Evolutionary conservation across 2,888 invertebrate species (phyloP).

Genomic region (Drosophila quasianomalipes): DNA sequence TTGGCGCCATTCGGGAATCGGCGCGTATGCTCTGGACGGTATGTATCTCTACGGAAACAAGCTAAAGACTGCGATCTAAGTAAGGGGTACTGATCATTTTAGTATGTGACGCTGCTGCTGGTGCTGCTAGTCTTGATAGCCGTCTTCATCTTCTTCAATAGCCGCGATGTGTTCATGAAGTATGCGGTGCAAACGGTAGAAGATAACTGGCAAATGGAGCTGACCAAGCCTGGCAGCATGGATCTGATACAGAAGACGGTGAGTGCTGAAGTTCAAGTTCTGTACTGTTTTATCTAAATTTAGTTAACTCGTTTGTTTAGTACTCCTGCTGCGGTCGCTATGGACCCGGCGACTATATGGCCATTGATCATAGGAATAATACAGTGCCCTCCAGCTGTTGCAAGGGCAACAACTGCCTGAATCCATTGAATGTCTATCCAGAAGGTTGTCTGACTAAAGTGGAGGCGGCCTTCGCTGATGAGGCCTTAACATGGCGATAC

Average conservation of each 20-base stretch:
- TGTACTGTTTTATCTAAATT: neutral
- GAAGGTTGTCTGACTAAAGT: constrained; percentile 75
- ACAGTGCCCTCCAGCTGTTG: constrained; percentile 79
- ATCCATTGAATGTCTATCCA: constrained; percentile 71
- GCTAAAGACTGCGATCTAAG: constrained; percentile 18
- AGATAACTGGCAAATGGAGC: constrained; percentile 71
- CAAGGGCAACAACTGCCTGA: constrained; percentile 75
- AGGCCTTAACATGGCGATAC: constrained; percentile 59
- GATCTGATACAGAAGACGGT: constrained; percentile 75
- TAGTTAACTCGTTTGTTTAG: constrained; percentile 34
- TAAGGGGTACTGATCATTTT: constrained; percentile 12
- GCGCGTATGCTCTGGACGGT: constrained; percentile 81
- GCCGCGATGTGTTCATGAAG: constrained; percentile 72
- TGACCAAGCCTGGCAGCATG: constrained; percentile 74
- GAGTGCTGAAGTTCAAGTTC: constrained; percentile 16
- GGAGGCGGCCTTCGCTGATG: constrained; percentile 75
- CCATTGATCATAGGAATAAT: constrained; percentile 47
- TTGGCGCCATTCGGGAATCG: constrained; percentile 79
- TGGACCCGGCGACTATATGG: constrained; percentile 76
- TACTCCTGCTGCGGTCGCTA: constrained; percentile 82
- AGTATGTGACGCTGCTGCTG: constrained; percentile 74
- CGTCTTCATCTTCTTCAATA: constrained; percentile 65
- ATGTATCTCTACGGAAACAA: constrained; percentile 4
- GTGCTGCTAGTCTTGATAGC: constrained; percentile 67
- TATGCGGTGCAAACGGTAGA: constrained; percentile 74